phyloP scores from a whole-genome alignment of 2,888 invertebrate species.

The Cephonodes hylas region DNA sequence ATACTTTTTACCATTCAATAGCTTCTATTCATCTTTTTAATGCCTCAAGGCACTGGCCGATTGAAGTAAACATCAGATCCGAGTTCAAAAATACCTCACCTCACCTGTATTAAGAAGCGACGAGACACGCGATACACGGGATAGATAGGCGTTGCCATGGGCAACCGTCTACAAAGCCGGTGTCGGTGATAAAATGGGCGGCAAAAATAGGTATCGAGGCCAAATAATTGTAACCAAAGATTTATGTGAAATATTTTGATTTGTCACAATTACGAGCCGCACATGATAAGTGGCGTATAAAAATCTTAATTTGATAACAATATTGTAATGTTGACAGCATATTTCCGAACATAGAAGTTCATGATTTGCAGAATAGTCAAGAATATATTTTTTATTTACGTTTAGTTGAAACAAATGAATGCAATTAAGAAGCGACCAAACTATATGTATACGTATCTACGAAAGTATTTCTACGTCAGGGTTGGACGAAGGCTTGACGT shows the following conservation, averaged over 20 bases:
- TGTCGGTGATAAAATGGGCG: slow-evolving; percentile 28
- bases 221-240: slow-evolving; percentile 3
- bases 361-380: too few species aligned
- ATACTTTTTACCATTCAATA: not conserved
- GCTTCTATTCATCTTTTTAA: slow-evolving; percentile 18
- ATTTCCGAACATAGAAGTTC: not conserved
- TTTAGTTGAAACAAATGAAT: too few species aligned
- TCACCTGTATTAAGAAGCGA: slow-evolving; percentile 27
- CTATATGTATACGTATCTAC: too few species aligned
- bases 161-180: slow-evolving; percentile 38
- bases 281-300: not conserved
- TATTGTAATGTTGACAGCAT: not conserved
- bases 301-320: too few species aligned
- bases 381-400: too few species aligned
- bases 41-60: slow-evolving; percentile 31
- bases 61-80: slow-evolving; percentile 41
- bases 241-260: not conserved
- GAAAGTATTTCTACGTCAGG: too few species aligned
- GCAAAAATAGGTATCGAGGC: slow-evolving; percentile 19
- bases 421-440: too few species aligned
- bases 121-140: slow-evolving; percentile 34
- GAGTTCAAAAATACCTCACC: slow-evolving; percentile 46
- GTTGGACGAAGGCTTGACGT: slow-evolving; percentile 22
- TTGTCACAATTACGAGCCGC: not conserved
- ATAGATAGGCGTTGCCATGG: slow-evolving; percentile 57